Evolutionary conservation across 2,888 invertebrate genomes (phyloP).

Genomic region (Rhimphoctona megacephalus): DNA sequence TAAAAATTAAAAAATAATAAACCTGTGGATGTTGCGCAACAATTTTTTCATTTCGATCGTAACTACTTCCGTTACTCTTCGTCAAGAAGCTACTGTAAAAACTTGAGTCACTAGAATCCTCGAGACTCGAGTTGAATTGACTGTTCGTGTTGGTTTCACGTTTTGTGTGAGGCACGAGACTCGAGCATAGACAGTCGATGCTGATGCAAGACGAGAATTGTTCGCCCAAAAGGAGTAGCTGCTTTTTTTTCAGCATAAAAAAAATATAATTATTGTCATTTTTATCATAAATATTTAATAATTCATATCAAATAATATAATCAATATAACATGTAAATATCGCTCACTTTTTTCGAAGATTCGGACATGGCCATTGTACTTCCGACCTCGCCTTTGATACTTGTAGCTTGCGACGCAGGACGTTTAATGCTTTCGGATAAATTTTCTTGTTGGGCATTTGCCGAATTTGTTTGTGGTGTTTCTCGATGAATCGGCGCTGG

Average conservation of each 20-base stretch:
- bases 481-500: constrained; percentile 69
- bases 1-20: background rate
- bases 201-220: constrained; percentile 78
- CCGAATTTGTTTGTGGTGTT: constrained; percentile 52
- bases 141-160: constrained; percentile 58
- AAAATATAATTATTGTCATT: background rate
- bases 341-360: constrained; percentile 86
- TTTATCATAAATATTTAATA: background rate
- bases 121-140: constrained; percentile 73
- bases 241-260: background rate
- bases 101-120: constrained; percentile 81
- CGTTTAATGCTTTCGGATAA: constrained; percentile 74
- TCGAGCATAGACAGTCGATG: constrained; percentile 77
- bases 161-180: constrained; percentile 67
- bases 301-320: background rate
- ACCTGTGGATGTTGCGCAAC: constrained; percentile 64
- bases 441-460: constrained; percentile 56
- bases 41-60: constrained; percentile 74
- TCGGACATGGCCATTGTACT: constrained; percentile 86
- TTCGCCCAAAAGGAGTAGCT: constrained; percentile 77
- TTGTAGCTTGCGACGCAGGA: constrained; percentile 86
- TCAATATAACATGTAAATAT: background rate
- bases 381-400: constrained; percentile 87
- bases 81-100: constrained; percentile 82
- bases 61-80: constrained; percentile 78